Percentiles rank a stretch among this genome's conserved stretches.
Conservation (phyloP, 2,888 invertebrate genomes). For the Phengaris arion region DNA sequence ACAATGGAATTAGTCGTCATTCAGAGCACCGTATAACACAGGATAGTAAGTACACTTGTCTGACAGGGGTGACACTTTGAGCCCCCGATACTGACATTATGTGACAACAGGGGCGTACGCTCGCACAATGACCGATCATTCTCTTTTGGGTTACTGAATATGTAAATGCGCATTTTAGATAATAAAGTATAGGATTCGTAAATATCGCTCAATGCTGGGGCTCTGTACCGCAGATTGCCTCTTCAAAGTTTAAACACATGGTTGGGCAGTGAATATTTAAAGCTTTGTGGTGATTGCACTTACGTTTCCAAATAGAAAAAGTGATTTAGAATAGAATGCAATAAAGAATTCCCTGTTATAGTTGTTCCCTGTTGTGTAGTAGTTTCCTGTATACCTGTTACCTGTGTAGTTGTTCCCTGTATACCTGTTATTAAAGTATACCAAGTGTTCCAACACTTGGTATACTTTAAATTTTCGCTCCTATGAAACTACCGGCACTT, state of each 20-base stretch:
- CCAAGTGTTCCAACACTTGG: background rate
- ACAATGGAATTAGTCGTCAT: constrained; percentile 78
- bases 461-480: background rate
- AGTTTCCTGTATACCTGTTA: too few species aligned
- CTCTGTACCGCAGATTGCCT: constrained; percentile 14
- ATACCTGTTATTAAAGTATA: too few species aligned
- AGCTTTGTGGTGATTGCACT: constrained; percentile 9
- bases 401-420: too few species aligned
- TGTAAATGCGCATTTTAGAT: constrained; percentile 37
- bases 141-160: constrained; percentile 42
- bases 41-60: constrained; percentile 74
- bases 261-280: constrained; percentile 6
- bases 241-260: constrained; percentile 25
- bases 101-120: constrained; percentile 69
- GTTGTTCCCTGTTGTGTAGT: too few species aligned
- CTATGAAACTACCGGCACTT: background rate
- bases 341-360: background rate
- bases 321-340: background rate
- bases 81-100: constrained; percentile 76
- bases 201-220: constrained; percentile 24
- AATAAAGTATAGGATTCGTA: constrained; percentile 25
- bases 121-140: constrained; percentile 67
- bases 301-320: background rate
- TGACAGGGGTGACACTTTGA: constrained; percentile 71
- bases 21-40: constrained; percentile 71